phyloP scores from a whole-genome alignment of 2,113 vertebrate genomes.

The Callipepla squamata region DNA sequence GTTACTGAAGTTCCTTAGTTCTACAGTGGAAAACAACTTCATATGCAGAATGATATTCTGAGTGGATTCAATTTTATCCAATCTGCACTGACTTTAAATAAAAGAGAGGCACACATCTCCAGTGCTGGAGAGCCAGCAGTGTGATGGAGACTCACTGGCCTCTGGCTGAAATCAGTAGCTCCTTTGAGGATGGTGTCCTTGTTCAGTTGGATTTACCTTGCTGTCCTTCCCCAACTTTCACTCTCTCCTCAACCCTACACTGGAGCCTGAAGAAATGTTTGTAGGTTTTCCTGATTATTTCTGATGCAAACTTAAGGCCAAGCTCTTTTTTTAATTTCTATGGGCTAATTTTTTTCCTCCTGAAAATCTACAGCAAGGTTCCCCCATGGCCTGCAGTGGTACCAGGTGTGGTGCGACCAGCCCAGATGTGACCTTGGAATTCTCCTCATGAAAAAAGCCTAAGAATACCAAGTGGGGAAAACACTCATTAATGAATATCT shows the following conservation, averaged over 20 bases:
- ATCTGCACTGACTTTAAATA: not conserved
- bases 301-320: not conserved
- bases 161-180: not conserved
- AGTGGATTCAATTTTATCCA: not conserved
- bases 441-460: not conserved
- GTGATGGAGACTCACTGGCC: not conserved
- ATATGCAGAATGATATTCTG: not conserved
- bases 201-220: not conserved
- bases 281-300: not conserved
- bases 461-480: not conserved
- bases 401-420: not conserved
- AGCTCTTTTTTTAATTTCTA: not conserved
- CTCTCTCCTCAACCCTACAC: not conserved
- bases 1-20: not conserved
- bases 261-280: not conserved
- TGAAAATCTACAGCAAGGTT: not conserved
- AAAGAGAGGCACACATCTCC: not conserved
- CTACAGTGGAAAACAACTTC: not conserved
- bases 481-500: not conserved
- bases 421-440: not conserved
- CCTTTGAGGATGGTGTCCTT: not conserved
- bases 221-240: not conserved
- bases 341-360: not conserved
- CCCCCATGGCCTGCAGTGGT: not conserved
- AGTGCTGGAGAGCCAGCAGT: not conserved